A percentile compares a stretch with the other conserved stretches of the same genome.
Conservation (phyloP, 2,113 vertebrate species). For the Columba janthina region DNA sequence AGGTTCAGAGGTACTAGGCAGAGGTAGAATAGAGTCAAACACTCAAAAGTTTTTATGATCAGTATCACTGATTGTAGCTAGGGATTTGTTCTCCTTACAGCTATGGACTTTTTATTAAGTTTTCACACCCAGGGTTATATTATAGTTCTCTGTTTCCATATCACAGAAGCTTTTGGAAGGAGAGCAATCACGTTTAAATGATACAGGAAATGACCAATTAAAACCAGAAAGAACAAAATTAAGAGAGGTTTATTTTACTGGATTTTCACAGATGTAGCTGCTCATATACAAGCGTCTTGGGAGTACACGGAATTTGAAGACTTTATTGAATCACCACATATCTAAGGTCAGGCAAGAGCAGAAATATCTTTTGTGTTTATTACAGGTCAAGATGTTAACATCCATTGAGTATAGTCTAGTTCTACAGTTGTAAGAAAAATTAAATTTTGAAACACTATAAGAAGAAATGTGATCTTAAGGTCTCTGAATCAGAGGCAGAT, state of each 20-base stretch:
- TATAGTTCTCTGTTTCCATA: neutral
- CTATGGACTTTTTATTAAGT: neutral
- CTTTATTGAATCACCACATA: neutral
- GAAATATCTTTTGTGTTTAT: neutral
- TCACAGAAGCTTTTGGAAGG: neutral
- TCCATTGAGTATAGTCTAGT: neutral
- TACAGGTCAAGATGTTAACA: neutral
- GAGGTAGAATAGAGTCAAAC: neutral
- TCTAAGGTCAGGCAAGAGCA: neutral
- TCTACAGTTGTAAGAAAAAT: neutral
- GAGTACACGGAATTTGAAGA: neutral
- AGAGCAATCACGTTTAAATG: neutral
- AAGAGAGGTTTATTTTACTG: neutral
- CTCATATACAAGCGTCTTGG: neutral
- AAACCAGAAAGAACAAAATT: neutral
- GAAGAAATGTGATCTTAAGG: neutral
- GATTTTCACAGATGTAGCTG: neutral
- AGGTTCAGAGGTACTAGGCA: neutral
- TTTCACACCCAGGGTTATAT: neutral
- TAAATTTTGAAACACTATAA: neutral
- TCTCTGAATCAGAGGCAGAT: neutral
- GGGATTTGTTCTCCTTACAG: neutral
- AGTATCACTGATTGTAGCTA: neutral
- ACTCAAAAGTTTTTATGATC: neutral
- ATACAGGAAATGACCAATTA: neutral